Percentiles rank a stretch among this genome's conserved stretches.
phyloP scores from a whole-genome alignment of 2,888 invertebrate species.

The Antitype chi region DNA sequence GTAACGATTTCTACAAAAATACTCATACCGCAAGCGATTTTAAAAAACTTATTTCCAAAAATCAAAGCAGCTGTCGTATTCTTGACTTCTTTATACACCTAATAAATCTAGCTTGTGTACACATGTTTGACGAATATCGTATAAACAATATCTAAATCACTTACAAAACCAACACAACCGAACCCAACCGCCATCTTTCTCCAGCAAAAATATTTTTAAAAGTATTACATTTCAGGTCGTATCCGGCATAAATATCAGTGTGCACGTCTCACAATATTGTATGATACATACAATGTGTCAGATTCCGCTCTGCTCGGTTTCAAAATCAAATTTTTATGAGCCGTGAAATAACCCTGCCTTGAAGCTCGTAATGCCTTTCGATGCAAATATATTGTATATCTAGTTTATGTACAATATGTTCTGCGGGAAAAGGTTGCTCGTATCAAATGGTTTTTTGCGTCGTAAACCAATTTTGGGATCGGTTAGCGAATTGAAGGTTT shows the following conservation, averaged over 20 bases:
- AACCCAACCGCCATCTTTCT: conserved; percentile 29
- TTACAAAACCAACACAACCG: conserved; percentile 3
- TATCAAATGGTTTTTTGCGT: conserved; percentile 56
- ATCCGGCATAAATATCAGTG: conserved; percentile 54
- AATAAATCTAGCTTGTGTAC: neutral
- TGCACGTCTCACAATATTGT: conserved; percentile 65
- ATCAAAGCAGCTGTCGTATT: neutral
- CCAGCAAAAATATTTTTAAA: conserved; percentile 52
- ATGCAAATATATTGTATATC: conserved; percentile 67
- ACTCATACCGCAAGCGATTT: too few relatives aligned
- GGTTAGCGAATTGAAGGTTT: conserved; percentile 47
- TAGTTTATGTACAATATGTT: conserved; percentile 61
- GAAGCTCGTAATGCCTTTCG: conserved; percentile 64
- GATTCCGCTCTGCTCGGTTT: conserved; percentile 67
- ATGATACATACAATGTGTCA: conserved; percentile 74
- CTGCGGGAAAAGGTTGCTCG: conserved; percentile 39
- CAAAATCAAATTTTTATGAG: conserved; percentile 77
- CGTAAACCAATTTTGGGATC: conserved; percentile 58
- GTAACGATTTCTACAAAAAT: too few relatives aligned
- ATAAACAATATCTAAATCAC: conserved; percentile 13
- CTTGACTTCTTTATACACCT: neutral
- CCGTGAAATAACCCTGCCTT: conserved; percentile 74
- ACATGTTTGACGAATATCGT: neutral
- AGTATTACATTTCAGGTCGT: conserved; percentile 53
- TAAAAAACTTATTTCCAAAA: neutral